Conservation (phyloP, 2,888 invertebrate genomes). For the Catonia carolina region DNA sequence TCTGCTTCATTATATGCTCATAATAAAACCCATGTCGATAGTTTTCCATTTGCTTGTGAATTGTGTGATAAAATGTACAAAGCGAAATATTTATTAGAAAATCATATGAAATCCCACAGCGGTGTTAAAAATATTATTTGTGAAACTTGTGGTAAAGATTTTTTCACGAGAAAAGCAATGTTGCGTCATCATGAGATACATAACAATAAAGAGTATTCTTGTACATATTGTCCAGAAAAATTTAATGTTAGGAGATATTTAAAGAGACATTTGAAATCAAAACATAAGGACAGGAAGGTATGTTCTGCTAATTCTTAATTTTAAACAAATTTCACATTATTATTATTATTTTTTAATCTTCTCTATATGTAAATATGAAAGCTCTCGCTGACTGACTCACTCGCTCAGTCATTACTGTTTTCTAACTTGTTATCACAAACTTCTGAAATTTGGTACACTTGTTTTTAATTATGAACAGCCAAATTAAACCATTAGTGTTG, state of each 20-base stretch:
- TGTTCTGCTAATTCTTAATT: no score
- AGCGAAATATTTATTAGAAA: slow-evolving; percentile 41
- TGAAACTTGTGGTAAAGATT: slow-evolving; percentile 42
- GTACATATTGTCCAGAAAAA: slow-evolving; percentile 38
- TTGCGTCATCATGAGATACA: slow-evolving; percentile 22
- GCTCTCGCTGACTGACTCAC: no score
- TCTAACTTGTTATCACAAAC: no score
- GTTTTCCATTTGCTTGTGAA: slow-evolving; percentile 51
- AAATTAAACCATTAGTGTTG: no score
- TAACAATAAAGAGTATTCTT: slow-evolving; percentile 34
- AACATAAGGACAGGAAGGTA: no score
- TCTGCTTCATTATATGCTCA: slow-evolving; percentile 42
- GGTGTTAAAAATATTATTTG: slow-evolving; percentile 45
- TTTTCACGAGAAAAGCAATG: slow-evolving; percentile 18
- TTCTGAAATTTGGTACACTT: no score
- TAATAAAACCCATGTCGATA: slow-evolving; percentile 45
- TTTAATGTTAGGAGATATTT: slow-evolving; percentile 48
- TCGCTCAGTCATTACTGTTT: no score
- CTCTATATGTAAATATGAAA: no score
- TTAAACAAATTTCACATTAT: no score
- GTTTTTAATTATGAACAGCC: no score
- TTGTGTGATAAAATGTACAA: slow-evolving; percentile 53
- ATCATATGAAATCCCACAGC: slow-evolving; percentile 47
- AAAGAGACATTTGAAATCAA: slow-evolving; percentile 44
- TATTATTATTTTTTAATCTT: no score